These are phyloP conservation scores for Lutra lutra DNA, from an alignment of 2,797 vertebrate genomes.

Conservation along the genomic window DNA sequence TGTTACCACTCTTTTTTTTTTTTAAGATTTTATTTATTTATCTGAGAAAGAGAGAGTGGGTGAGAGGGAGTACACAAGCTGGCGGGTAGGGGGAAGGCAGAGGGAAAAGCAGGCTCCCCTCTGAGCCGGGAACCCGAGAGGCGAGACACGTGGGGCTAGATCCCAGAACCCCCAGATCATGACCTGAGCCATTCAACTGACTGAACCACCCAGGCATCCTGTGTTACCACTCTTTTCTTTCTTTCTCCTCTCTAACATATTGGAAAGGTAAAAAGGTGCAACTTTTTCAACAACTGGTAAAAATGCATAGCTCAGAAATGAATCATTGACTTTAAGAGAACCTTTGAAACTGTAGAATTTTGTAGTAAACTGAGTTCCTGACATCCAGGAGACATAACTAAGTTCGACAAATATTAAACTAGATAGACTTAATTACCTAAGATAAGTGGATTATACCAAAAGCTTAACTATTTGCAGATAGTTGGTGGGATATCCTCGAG, in stretches of 20 bases:
- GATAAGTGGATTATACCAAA: neutral
- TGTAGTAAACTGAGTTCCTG: constrained; percentile 4
- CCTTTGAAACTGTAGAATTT: constrained; percentile 56
- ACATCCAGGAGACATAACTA: neutral
- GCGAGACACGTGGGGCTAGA: neutral
- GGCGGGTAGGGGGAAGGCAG: neutral
- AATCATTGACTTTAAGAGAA: constrained; percentile 18
- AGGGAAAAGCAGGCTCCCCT: neutral
- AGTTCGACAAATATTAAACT: constrained; percentile 29
- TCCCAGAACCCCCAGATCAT: neutral
- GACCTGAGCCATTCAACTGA: neutral
- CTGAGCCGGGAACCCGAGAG: neutral
- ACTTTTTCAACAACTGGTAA: constrained; percentile 22
- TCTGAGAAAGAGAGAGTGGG: neutral
- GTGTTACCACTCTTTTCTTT: neutral
- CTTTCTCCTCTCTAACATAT: neutral
- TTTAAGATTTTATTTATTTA: neutral
- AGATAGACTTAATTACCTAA: neutral
- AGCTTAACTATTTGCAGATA: neutral
- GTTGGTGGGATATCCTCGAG: neutral
- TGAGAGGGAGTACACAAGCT: neutral
- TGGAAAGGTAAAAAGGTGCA: constrained; percentile 57
- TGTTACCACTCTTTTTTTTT: neutral
- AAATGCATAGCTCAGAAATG: constrained; percentile 9
- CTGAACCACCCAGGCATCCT: neutral